These are phyloP conservation scores for Eupithecia subfuscata DNA, from an alignment of 2,888 invertebrate genomes.

Conservation along the genomic window DNA sequence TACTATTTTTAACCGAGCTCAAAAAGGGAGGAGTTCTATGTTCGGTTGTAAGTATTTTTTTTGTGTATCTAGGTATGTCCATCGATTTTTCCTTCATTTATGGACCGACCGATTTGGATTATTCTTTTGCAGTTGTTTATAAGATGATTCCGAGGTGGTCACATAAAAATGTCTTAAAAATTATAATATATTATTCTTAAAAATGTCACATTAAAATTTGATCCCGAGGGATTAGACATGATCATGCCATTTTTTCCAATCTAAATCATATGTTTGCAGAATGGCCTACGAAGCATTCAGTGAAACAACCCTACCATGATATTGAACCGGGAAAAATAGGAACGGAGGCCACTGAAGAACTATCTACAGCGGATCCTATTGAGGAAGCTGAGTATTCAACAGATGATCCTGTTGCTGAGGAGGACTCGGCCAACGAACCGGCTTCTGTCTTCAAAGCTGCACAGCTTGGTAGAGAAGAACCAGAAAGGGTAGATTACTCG, in stretches of 20 bases:
- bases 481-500: slow-evolving; percentile 85
- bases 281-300: slow-evolving; percentile 70
- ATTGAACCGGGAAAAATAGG: slow-evolving; percentile 41
- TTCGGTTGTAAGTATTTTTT: too few relatives aligned
- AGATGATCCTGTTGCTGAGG: slow-evolving; percentile 41
- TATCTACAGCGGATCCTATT: slow-evolving; percentile 40
- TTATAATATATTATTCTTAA: too few relatives aligned
- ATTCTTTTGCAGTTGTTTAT: too few relatives aligned
- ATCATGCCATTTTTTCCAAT: slow-evolving; percentile 2
- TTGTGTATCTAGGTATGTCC: too few relatives aligned
- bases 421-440: slow-evolving; percentile 39
- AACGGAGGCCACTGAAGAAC: slow-evolving; percentile 44
- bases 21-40: too few relatives aligned
- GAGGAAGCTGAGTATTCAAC: slow-evolving; percentile 46
- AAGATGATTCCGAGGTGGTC: too few relatives aligned
- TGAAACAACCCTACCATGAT: slow-evolving; percentile 64
- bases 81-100: too few relatives aligned
- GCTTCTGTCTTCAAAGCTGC: slow-evolving; percentile 46
- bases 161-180: too few relatives aligned
- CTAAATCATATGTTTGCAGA: slow-evolving; percentile 53
- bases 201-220: too few relatives aligned
- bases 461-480: slow-evolving; percentile 48
- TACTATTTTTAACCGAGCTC: too few relatives aligned
- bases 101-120: too few relatives aligned
- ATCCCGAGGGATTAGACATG: slow-evolving; percentile 13